These are phyloP conservation scores for Morphnarchus princeps DNA, from an alignment of 2,113 vertebrate genomes.

Conservation along the genomic window DNA sequence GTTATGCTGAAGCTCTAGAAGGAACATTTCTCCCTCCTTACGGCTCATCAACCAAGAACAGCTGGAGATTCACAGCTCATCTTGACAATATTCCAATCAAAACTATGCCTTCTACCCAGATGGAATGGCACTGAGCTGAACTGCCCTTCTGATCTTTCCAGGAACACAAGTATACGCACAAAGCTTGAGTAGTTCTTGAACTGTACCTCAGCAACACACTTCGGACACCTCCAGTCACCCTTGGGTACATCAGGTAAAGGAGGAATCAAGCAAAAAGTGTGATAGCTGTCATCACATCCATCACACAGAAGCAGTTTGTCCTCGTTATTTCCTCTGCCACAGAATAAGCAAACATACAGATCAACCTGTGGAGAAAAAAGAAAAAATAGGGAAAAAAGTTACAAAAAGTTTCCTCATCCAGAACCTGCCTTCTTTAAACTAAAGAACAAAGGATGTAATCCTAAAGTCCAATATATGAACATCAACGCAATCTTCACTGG, in stretches of 20 bases:
- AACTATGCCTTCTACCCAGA: neutral
- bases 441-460: neutral
- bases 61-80: neutral
- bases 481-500: neutral
- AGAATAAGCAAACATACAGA: constrained; percentile 94
- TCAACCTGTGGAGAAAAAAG: constrained; percentile 79
- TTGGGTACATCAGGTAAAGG: constrained; percentile 95
- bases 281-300: constrained; percentile 97
- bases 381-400: neutral
- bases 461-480: accelerated
- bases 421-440: neutral
- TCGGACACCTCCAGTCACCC: constrained; percentile 97
- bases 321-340: constrained; percentile 93
- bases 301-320: constrained; percentile 94
- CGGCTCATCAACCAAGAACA: neutral
- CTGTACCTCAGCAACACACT: constrained; percentile 94
- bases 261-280: constrained; percentile 96
- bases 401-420: neutral
- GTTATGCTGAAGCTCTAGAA: neutral
- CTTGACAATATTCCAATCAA: neutral
- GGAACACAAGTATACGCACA: neutral
- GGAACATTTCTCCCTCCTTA: neutral
- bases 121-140: neutral
- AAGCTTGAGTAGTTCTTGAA: neutral
- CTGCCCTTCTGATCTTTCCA: neutral